Evolutionary conservation across 2,888 invertebrate genomes (phyloP).

Genomic region (Eugnorisma glareosa): DNA sequence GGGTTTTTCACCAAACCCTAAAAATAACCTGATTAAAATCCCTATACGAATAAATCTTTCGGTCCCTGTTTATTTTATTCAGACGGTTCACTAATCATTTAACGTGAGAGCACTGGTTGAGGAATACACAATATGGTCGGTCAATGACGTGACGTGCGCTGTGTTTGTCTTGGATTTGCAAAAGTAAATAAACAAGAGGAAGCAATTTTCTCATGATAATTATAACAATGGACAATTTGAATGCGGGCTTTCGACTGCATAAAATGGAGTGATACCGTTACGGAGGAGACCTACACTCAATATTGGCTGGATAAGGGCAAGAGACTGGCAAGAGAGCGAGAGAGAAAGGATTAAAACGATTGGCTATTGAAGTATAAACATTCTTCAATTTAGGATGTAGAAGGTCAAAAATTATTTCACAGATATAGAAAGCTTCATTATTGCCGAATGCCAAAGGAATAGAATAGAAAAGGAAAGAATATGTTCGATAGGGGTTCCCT

Average conservation of each 20-base stretch:
- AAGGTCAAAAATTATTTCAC: neutral
- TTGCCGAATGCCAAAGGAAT: neutral
- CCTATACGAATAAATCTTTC: neutral
- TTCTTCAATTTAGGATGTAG: neutral
- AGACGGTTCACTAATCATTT: neutral
- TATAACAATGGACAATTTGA: neutral
- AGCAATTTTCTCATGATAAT: neutral
- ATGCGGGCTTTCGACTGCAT: neutral
- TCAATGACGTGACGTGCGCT: neutral
- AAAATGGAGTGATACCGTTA: neutral
- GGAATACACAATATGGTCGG: neutral
- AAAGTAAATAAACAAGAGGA: slow-evolving; percentile 1
- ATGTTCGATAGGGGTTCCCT: neutral
- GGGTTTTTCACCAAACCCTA: neutral
- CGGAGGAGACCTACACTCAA: neutral
- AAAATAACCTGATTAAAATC: neutral
- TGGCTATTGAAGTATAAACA: neutral
- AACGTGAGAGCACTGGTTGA: neutral
- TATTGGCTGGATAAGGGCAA: neutral
- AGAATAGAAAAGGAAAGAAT: neutral
- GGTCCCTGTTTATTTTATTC: neutral
- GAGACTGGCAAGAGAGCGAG: neutral
- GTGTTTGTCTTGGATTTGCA: neutral
- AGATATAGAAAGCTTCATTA: neutral
- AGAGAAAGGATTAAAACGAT: neutral